Conservation (phyloP, 2,888 invertebrate genomes). For the Lysandra bellargus region DNA sequence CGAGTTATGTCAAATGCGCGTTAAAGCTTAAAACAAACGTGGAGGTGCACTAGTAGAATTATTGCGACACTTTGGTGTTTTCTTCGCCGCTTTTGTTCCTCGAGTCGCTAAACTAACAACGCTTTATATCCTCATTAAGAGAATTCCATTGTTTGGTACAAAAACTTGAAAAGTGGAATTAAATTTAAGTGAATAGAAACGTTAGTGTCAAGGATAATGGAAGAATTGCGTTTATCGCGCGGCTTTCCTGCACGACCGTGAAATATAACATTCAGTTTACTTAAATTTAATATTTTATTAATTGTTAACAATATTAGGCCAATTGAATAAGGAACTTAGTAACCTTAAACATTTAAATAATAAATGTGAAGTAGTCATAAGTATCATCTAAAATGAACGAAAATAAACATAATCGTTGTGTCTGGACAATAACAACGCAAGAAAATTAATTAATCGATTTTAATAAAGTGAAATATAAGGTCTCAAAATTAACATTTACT, state of each 20-base stretch:
- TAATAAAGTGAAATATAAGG: not conserved
- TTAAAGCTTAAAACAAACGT: conserved; percentile 50
- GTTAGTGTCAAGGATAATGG: conserved; percentile 31
- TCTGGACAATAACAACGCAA: not conserved
- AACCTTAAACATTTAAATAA: too few relatives aligned
- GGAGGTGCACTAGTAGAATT: conserved; percentile 35
- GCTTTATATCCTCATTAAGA: conserved; percentile 33
- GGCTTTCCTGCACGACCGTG: not conserved
- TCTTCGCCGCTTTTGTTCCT: conserved; percentile 30
- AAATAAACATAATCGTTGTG: not conserved
- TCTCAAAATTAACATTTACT: not conserved
- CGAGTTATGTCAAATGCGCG: conserved; percentile 49
- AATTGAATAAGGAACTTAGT: too few relatives aligned
- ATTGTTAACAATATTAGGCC: not conserved
- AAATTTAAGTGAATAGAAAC: conserved; percentile 31
- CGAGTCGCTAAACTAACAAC: conserved; percentile 29
- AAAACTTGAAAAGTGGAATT: conserved; percentile 31
- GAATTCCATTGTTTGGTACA: conserved; percentile 31
- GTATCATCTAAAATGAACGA: too few relatives aligned
- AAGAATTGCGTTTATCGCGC: conserved; percentile 19
- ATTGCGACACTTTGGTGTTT: conserved; percentile 34
- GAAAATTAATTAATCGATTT: not conserved
- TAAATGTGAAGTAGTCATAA: too few relatives aligned
- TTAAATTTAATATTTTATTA: not conserved
- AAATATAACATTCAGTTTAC: not conserved